Percentiles rank a stretch among this genome's conserved stretches.
Conservation (phyloP, 2,113 vertebrate species). For the Dissostichus mawsoni region DNA sequence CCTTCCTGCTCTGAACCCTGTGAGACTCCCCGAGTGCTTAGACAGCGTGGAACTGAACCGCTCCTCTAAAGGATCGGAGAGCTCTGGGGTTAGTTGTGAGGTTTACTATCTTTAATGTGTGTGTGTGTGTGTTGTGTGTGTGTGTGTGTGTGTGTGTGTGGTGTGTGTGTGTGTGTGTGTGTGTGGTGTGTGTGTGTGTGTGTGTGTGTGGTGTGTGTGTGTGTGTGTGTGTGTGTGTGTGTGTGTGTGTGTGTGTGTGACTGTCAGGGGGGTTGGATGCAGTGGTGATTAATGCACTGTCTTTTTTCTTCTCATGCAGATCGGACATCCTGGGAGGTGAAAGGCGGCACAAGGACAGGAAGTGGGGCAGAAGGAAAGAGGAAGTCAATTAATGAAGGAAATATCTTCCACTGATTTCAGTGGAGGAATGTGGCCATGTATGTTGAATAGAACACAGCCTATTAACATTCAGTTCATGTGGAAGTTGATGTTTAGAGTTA, state of each 20-base stretch:
- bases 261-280: conserved; percentile 31
- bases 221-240: conserved; percentile 26
- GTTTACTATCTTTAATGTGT: conserved; percentile 30
- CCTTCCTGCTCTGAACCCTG: conserved; percentile 32
- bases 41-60: conserved; percentile 19
- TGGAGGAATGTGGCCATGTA: neutral
- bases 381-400: conserved; percentile 30
- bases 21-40: conserved; percentile 48
- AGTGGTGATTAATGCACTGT: conserved; percentile 56
- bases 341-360: conserved; percentile 55
- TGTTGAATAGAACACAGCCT: neutral
- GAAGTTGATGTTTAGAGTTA: conserved; percentile 18
- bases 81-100: conserved; percentile 27
- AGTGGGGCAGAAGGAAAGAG: conserved; percentile 37
- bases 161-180: conserved; percentile 39
- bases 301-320: conserved; percentile 52
- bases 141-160: conserved; percentile 43
- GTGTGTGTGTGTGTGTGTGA: conserved; percentile 37
- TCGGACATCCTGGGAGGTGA: conserved; percentile 37
- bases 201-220: conserved; percentile 41
- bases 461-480: neutral
- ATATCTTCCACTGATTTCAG: conserved; percentile 27
- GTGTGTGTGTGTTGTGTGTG: conserved; percentile 38
- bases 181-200: conserved; percentile 42
- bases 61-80: conserved; percentile 33